Evolutionary conservation across 2,113 vertebrate genomes (phyloP), one percentile per base, ranked within the genome.

Genomic region (Apteryx mantelli): DNA sequence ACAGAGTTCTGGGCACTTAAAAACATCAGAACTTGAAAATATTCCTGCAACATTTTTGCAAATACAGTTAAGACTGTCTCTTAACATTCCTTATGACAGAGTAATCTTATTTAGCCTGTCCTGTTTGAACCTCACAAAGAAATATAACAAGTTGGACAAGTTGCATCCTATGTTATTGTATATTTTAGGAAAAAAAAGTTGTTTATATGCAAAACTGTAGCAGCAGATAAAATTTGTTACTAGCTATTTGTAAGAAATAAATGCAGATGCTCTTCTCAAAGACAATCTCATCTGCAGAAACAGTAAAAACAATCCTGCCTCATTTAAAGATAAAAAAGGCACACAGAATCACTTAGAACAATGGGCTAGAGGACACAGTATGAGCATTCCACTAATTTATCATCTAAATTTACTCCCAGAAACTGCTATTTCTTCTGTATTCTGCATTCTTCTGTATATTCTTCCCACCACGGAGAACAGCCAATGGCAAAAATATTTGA

Each of bases 171-270:
- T 17, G 15, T 61, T 71, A 69, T 6, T 66, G 48, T 79, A 77
- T 36, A 78, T 50, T 79, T 63, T 36, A 44, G 64, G n/a, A 78
- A 79, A 64, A 60, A 89, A 36, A 48, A 40, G 60, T 38, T 65
- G 50, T 89, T 95, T 93, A 91, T 88, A 97, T 92, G 91, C 55
- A 95, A 94, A 97, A 83, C 53, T 65, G 25, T 25, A 91, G 76
- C 21, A 14, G 56, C 71, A 95, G 53, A 86, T 86, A 91, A 95
- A 97, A 93, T 91, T 91, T 84, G 52, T 24, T 34, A 86, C 81
- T 88, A 78, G 87, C 20, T 71, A 83, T 94, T 94, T 79, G 25
- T 66, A 81, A 88, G 89, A 80, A 96, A 83, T 86, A 95, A 94
- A 93, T 75, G 94, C 14, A 95, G 92, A 94, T 73, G 82, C 48